A percentile compares a stretch with the other conserved stretches of the same genome.
These are phyloP conservation scores for Hydrolagus affinis DNA, from an alignment of 2,113 vertebrate species.

Conservation along the genomic window DNA sequence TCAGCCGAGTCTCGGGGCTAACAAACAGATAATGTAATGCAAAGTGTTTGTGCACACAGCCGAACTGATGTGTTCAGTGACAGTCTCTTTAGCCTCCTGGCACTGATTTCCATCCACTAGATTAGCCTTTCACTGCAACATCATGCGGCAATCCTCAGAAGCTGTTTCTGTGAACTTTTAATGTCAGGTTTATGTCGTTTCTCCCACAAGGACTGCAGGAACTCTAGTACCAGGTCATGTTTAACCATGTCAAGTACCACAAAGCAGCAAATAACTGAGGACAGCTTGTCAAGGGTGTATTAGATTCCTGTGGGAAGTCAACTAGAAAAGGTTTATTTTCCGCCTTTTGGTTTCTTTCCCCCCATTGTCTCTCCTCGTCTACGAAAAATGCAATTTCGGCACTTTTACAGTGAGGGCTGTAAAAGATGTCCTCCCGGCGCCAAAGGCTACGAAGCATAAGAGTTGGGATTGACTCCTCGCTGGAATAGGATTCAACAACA, in stretches of 20 bases:
- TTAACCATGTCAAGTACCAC: neutral
- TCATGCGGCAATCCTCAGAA: neutral
- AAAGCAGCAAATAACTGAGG: neutral
- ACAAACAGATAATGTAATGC: neutral
- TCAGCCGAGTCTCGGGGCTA: neutral
- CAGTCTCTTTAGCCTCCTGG: neutral
- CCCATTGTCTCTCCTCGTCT: too few relatives aligned
- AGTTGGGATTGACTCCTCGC: too few relatives aligned
- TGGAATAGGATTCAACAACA: too few relatives aligned
- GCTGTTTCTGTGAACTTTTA: constrained; percentile 1
- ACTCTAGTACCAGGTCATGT: neutral
- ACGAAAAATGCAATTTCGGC: too few relatives aligned
- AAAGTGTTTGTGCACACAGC: neutral
- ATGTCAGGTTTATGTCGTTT: neutral
- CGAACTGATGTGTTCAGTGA: neutral
- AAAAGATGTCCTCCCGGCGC: too few relatives aligned
- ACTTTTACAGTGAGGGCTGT: too few relatives aligned
- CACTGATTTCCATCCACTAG: neutral
- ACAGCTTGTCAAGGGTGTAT: neutral
- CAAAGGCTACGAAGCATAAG: too few relatives aligned
- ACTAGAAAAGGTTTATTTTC: too few relatives aligned
- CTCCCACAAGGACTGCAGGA: neutral
- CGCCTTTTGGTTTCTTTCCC: too few relatives aligned
- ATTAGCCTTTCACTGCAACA: neutral
- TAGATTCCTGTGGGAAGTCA: too few relatives aligned